Percentiles rank a stretch among this genome's conserved stretches.
phyloP scores from a whole-genome alignment of 2,113 vertebrate species.

The Excalfactoria chinensis region DNA sequence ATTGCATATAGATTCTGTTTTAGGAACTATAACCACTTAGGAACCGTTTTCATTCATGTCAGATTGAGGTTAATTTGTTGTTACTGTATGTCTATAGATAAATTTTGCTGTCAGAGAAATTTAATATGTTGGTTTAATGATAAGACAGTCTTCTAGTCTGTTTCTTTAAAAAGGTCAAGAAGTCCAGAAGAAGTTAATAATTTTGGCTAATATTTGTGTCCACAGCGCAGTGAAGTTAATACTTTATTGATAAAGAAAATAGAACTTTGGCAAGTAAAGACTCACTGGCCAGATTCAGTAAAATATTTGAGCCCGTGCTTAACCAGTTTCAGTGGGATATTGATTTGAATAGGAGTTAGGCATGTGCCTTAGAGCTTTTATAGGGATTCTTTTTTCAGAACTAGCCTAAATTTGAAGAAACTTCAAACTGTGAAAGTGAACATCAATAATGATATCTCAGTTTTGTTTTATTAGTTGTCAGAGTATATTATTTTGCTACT shows the following conservation, averaged over 20 bases:
- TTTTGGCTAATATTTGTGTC: slow-evolving; percentile 50
- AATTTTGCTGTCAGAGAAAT: slow-evolving; percentile 75
- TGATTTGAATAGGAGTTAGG: slow-evolving; percentile 40
- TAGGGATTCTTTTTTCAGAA: neutral
- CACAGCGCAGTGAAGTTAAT: slow-evolving; percentile 18
- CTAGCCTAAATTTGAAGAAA: slow-evolving; percentile 21
- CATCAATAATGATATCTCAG: neutral
- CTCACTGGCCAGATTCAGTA: neutral
- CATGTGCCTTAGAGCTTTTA: neutral
- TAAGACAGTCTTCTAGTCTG: slow-evolving; percentile 68
- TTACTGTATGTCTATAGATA: slow-evolving; percentile 77
- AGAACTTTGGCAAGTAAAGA: neutral
- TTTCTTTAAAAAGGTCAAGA: slow-evolving; percentile 31
- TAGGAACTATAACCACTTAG: slow-evolving; percentile 82
- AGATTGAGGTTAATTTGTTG: slow-evolving; percentile 83
- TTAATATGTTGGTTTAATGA: slow-evolving; percentile 75
- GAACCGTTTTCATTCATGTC: slow-evolving; percentile 82
- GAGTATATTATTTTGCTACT: neutral
- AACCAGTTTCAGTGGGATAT: neutral
- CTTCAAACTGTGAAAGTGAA: neutral
- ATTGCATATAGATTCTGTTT: slow-evolving; percentile 81
- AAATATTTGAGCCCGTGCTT: neutral
- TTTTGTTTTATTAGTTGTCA: neutral
- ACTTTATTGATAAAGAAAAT: slow-evolving; percentile 25
- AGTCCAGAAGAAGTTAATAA: slow-evolving; percentile 44